Conservation (phyloP, 1,140 invertebrate species). For the Thaumetopoea pityocampa region DNA sequence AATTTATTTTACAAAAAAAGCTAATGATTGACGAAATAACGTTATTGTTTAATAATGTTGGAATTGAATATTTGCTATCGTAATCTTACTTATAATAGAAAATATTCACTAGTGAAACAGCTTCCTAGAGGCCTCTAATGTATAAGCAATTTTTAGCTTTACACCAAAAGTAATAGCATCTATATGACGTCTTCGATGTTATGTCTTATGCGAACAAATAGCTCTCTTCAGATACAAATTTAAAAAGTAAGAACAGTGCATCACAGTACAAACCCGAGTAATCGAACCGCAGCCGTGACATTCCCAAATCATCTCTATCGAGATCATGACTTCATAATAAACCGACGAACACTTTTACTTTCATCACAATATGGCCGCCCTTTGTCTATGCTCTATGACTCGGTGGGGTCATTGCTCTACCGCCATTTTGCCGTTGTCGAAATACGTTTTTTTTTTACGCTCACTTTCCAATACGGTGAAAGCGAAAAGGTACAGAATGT, state of each 20-base stretch:
- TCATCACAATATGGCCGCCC: constrained; percentile 57
- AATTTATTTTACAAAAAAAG: too few relatives aligned
- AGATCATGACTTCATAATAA: constrained; percentile 46
- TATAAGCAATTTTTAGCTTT: constrained; percentile 3
- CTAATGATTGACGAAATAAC: too few relatives aligned
- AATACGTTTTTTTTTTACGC: constrained; percentile 74
- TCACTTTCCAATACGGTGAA: constrained; percentile 75
- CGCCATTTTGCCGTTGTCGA: constrained; percentile 69
- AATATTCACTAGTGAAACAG: too few relatives aligned
- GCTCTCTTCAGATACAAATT: constrained; percentile 27
- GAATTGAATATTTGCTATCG: too few relatives aligned
- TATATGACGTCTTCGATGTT: too few relatives aligned
- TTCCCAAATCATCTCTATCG: constrained; percentile 69
- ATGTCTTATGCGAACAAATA: constrained; percentile 40
- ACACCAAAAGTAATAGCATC: constrained; percentile 6
- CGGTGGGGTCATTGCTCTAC: constrained; percentile 56
- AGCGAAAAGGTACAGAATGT: constrained; percentile 73
- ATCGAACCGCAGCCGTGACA: constrained; percentile 61
- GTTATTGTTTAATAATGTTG: too few relatives aligned
- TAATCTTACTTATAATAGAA: too few relatives aligned
- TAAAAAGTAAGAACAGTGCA: constrained; percentile 30
- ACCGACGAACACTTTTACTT: constrained; percentile 57
- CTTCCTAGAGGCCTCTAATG: background rate
- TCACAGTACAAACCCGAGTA: constrained; percentile 50
- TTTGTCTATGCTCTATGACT: constrained; percentile 65